Conservation (phyloP, 2,888 invertebrate genomes). For the Teleogryllus oceanicus region DNA sequence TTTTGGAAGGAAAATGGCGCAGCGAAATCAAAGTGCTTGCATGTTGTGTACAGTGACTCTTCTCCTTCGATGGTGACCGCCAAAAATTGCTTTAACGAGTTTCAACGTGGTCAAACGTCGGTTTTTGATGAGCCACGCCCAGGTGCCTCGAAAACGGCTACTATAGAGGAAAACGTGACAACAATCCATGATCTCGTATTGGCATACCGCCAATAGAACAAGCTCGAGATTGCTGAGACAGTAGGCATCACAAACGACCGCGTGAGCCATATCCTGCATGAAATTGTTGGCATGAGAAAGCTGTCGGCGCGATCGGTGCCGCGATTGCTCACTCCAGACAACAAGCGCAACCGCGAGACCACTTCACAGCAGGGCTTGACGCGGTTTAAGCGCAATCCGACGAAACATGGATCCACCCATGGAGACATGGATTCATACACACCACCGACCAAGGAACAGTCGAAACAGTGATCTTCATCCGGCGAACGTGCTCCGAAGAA, state of each 20-base stretch:
- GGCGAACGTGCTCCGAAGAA: constrained; percentile 40
- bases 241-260: constrained; percentile 41
- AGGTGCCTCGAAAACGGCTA: constrained; percentile 22
- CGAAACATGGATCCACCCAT: constrained; percentile 38
- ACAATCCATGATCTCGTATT: constrained; percentile 42
- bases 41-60: constrained; percentile 29
- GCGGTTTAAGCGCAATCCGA: constrained; percentile 33
- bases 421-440: no score
- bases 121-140: constrained; percentile 35
- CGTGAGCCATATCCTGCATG: constrained; percentile 40
- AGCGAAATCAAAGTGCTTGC: constrained; percentile 18
- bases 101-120: constrained; percentile 36
- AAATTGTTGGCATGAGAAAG: constrained; percentile 42
- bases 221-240: constrained; percentile 42
- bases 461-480: constrained; percentile 29
- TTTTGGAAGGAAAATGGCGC: constrained; percentile 20
- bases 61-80: constrained; percentile 35
- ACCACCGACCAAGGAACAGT: constrained; percentile 40
- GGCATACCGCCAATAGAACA: constrained; percentile 42
- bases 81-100: constrained; percentile 36
- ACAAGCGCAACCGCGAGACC: constrained; percentile 42
- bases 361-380: constrained; percentile 41
- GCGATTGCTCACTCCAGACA: constrained; percentile 41
- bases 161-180: constrained; percentile 38
- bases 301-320: constrained; percentile 44